Percentiles rank a stretch among this genome's conserved stretches.
phyloP scores from a whole-genome alignment of 2,797 vertebrate species.

The Pangasius krempfi region DNA sequence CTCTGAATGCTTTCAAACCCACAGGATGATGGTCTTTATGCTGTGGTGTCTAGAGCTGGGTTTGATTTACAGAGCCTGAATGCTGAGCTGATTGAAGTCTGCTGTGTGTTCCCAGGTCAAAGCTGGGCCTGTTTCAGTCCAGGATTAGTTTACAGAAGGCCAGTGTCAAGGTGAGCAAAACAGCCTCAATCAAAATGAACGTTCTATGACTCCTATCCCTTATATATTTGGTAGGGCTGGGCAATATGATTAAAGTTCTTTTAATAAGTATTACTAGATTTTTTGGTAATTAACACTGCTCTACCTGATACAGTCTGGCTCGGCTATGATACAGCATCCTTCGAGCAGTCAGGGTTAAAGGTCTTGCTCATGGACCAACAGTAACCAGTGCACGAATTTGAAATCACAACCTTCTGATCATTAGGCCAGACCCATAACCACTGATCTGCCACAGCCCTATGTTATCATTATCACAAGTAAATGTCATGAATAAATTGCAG shows the following conservation, averaged over 20 bases:
- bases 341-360: neutral
- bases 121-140: slow-evolving; percentile 97
- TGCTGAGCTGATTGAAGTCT: slow-evolving; percentile 12
- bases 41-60: slow-evolving; percentile 4
- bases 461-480: neutral
- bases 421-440: neutral
- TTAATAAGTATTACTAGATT: neutral
- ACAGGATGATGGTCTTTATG: neutral
- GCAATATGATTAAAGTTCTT: neutral
- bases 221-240: neutral
- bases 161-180: slow-evolving; percentile 90
- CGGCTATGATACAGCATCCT: neutral
- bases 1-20: slow-evolving; percentile 2
- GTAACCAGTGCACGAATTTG: too few species aligned
- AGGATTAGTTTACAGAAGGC: slow-evolving; percentile 99
- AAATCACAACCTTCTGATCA: neutral
- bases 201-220: neutral
- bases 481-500: neutral
- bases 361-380: neutral
- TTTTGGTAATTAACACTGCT: neutral
- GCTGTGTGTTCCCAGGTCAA: slow-evolving; percentile 80
- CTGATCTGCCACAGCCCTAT: neutral
- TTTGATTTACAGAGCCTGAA: slow-evolving; percentile 32
- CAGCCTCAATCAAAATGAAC: neutral
- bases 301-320: neutral